phyloP scores from a whole-genome alignment of 2,888 invertebrate species.

The Eutolmus rufibarbis region DNA sequence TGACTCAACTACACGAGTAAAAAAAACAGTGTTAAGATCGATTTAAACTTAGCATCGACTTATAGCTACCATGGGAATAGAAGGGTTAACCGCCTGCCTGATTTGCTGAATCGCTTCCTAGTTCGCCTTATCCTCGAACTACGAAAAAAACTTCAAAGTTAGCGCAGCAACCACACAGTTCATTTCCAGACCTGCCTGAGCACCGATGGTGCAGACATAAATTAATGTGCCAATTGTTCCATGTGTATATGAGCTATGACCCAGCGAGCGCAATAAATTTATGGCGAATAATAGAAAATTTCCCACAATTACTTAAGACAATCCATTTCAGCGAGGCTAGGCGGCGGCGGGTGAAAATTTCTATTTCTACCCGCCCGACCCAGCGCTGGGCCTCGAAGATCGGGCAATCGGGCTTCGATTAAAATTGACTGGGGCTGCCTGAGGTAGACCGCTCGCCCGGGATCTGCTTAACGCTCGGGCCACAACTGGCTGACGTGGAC shows the following conservation, averaged over 20 bases:
- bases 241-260: slow-evolving; percentile 21
- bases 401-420: not conserved
- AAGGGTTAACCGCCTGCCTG: not conserved
- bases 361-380: not conserved
- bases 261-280: slow-evolving; percentile 15
- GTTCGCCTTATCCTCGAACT: not conserved
- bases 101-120: not conserved
- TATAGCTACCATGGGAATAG: not conserved
- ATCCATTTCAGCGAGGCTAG: not conserved
- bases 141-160: not conserved
- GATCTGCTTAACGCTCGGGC: not conserved
- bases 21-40: not conserved
- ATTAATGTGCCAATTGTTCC: slow-evolving; percentile 24
- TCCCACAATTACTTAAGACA: slow-evolving; percentile 31
- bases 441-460: not conserved
- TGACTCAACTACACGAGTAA: not conserved
- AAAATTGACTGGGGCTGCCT: slow-evolving; percentile 3
- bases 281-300: slow-evolving; percentile 31
- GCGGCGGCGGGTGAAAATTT: slow-evolving; percentile 6
- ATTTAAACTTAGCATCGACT: not conserved
- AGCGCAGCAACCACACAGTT: not conserved
- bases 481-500: not conserved
- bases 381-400: not conserved
- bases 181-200: not conserved
- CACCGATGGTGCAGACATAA: not conserved